phyloP scores from a whole-genome alignment of 2,113 vertebrate genomes.

The Peromyscus californicus region DNA sequence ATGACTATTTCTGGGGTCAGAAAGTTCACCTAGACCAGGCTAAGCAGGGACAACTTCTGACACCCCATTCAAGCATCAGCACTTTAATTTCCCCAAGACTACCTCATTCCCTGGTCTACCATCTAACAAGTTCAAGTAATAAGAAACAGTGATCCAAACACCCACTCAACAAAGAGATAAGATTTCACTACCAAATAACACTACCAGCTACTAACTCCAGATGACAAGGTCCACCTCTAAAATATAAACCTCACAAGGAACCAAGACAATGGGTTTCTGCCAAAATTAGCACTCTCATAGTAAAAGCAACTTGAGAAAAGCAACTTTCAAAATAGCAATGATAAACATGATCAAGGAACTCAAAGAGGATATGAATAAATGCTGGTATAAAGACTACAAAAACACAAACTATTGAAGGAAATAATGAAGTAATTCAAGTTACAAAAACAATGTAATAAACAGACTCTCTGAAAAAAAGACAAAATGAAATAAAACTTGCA shows the following conservation, averaged over 20 bases:
- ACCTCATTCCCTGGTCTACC: neutral
- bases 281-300: neutral
- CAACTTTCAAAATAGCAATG: neutral
- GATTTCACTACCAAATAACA: neutral
- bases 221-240: neutral
- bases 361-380: neutral
- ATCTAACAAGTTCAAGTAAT: neutral
- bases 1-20: too few relatives aligned
- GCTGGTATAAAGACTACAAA: neutral
- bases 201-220: neutral
- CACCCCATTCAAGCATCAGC: neutral
- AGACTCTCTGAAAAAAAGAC: neutral
- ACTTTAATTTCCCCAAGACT: neutral
- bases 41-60: neutral
- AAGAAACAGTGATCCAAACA: neutral
- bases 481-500: neutral
- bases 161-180: neutral
- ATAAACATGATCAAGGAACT: neutral
- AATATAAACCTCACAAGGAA: neutral
- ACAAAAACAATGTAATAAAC: neutral
- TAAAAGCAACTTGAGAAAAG: neutral
- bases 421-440: neutral
- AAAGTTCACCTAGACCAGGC: too few relatives aligned
- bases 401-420: neutral
- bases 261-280: neutral